These are phyloP conservation scores for Sander lucioperca DNA, from an alignment of 2,113 vertebrate genomes.

Conservation along the genomic window DNA sequence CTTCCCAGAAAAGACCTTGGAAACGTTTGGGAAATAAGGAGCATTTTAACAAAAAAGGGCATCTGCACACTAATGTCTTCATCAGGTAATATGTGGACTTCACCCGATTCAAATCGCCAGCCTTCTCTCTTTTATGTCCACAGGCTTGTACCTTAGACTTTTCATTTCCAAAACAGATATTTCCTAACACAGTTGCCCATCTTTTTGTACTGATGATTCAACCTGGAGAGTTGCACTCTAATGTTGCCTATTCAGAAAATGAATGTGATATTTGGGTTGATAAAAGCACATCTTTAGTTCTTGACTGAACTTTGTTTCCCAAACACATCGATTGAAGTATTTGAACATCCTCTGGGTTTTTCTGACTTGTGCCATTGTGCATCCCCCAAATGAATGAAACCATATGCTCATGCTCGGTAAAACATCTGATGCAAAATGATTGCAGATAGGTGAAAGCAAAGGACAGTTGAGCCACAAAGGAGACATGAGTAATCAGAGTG, in stretches of 20 bases:
- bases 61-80: neutral
- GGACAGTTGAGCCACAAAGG: slow-evolving; percentile 49
- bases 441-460: slow-evolving; percentile 39
- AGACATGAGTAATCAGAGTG: slow-evolving; percentile 64
- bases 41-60: neutral
- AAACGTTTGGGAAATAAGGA: neutral
- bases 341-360: neutral
- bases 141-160: neutral
- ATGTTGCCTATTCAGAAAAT: neutral
- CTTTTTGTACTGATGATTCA: slow-evolving; percentile 7
- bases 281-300: neutral
- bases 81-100: neutral
- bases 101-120: neutral
- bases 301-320: neutral
- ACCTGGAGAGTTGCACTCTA: neutral
- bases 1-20: no score
- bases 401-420: neutral
- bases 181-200: neutral
- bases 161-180: slow-evolving; percentile 4
- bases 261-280: neutral
- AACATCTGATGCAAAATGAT: slow-evolving; percentile 24
- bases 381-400: slow-evolving; percentile 1
- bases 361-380: slow-evolving; percentile 13
- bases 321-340: neutral
- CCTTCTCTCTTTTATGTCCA: neutral